Conservation (phyloP, 1,140 invertebrate genomes). For the Apis laboriosa region DNA sequence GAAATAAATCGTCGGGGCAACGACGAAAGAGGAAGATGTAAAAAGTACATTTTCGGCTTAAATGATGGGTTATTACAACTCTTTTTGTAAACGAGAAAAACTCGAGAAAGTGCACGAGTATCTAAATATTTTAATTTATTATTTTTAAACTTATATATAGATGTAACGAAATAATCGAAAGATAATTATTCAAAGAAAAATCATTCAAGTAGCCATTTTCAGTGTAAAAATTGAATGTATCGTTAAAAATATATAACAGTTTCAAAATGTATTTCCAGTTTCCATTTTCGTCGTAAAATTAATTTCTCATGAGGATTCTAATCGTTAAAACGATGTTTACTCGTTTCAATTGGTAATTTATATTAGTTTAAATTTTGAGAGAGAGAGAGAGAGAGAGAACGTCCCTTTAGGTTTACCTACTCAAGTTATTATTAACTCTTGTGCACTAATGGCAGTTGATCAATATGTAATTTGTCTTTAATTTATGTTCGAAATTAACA, state of each 20-base stretch:
- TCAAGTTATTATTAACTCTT: neutral
- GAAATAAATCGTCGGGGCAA: neutral
- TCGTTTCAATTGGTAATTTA: slow-evolving; percentile 8
- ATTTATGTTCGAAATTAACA: too few species aligned
- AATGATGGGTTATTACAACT: too few species aligned
- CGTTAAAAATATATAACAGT: neutral
- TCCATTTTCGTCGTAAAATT: slow-evolving; percentile 16
- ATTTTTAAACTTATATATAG: too few species aligned
- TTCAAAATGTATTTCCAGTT: neutral
- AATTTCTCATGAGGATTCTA: slow-evolving; percentile 25
- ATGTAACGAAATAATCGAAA: neutral
- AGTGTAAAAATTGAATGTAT: neutral
- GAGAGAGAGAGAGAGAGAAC: neutral
- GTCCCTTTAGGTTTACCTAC: neutral
- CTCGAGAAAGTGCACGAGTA: too few species aligned
- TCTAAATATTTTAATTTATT: too few species aligned
- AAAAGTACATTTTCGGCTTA: too few species aligned
- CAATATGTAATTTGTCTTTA: neutral
- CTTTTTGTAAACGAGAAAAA: too few species aligned
- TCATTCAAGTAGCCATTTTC: too few species aligned
- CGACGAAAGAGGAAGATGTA: neutral
- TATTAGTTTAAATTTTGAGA: slow-evolving; percentile 7
- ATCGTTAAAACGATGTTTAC: slow-evolving; percentile 15
- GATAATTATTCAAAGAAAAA: neutral
- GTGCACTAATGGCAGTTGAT: neutral